Evolutionary conservation across 2,113 vertebrate species (phyloP).

Genomic region (Neomonachus schauinslandi): DNA sequence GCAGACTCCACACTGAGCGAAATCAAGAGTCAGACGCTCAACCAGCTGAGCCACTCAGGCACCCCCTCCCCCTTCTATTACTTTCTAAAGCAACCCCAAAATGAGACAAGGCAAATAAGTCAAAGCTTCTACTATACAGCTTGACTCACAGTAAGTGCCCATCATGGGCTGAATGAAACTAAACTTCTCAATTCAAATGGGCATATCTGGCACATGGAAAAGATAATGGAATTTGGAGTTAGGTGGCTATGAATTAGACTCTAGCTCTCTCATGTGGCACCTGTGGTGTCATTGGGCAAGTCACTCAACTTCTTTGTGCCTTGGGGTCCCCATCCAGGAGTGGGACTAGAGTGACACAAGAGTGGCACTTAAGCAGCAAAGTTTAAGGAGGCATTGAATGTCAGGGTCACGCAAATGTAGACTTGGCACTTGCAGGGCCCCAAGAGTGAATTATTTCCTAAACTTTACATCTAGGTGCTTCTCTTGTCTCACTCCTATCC

Average conservation of each 20-base stretch:
- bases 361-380: not conserved
- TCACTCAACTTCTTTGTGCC: not conserved
- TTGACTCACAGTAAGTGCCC: not conserved
- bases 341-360: not conserved
- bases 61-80: not conserved
- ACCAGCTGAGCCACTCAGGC: not conserved
- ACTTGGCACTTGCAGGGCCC: not conserved
- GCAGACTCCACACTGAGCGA: not conserved
- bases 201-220: too few species aligned
- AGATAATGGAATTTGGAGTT: not conserved
- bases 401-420: not conserved
- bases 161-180: not conserved
- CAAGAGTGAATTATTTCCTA: not conserved
- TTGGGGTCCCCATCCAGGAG: not conserved
- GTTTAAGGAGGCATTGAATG: not conserved
- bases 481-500: not conserved
- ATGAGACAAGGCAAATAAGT: not conserved
- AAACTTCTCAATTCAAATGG: not conserved
- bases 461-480: rapidly evolving
- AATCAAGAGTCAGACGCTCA: not conserved
- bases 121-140: not conserved
- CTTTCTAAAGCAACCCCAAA: not conserved
- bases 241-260: not conserved
- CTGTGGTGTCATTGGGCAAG: not conserved
- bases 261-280: not conserved